Conservation (phyloP, 2,113 vertebrate species). For the Hypocryptadius cinnamomeus region DNA sequence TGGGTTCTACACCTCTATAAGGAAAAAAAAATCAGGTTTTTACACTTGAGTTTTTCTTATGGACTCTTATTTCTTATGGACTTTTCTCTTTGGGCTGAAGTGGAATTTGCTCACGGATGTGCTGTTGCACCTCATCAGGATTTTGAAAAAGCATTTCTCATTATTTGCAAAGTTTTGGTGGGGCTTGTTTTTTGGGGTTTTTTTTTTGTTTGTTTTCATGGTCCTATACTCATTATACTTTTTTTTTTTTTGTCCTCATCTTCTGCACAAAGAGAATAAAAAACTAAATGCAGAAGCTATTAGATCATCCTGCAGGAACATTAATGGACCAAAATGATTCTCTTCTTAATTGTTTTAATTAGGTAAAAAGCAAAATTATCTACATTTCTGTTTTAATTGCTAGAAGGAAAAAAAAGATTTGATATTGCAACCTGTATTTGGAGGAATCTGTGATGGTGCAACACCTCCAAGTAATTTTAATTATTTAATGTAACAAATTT, state of each 20-base stretch:
- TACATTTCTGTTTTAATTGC: neutral
- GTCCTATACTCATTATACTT: neutral
- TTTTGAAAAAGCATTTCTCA: neutral
- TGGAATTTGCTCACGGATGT: neutral
- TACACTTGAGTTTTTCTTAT: neutral
- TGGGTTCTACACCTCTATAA: no score
- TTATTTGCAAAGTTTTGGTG: neutral
- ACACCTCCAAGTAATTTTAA: neutral
- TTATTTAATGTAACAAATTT: neutral
- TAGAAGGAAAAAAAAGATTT: neutral
- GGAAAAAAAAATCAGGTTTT: neutral
- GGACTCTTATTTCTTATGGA: neutral
- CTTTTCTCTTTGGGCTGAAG: neutral
- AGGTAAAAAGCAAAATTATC: neutral
- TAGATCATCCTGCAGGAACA: neutral
- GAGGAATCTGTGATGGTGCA: neutral
- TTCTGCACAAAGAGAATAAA: neutral
- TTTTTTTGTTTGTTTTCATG: neutral
- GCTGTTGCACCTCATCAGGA: neutral
- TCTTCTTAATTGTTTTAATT: neutral
- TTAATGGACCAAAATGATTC: neutral
- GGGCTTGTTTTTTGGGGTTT: rapidly evolving
- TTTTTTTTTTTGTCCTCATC: neutral
- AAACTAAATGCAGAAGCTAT: neutral
- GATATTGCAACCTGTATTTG: neutral